Evolutionary conservation across 2,797 vertebrate genomes (phyloP).

Genomic region (Novumbra hubbsi): DNA sequence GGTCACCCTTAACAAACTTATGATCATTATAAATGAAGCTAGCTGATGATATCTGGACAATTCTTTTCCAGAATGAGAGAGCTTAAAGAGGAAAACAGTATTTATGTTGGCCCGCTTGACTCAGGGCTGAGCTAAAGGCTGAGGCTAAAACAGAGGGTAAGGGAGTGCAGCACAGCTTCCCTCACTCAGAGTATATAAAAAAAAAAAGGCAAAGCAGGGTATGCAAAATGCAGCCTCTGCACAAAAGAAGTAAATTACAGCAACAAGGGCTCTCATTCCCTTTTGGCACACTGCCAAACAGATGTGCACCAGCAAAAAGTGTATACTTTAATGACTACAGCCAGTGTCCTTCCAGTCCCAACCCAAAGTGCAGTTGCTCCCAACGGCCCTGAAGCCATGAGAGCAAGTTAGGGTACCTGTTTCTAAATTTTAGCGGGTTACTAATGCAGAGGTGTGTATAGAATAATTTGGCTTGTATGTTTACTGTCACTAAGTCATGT

Average conservation of each 20-base stretch:
- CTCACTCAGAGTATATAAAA: conserved; percentile 5
- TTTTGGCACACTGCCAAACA: conserved; percentile 22
- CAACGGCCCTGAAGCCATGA: neutral
- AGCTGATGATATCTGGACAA: too few species aligned
- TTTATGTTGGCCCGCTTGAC: too few species aligned
- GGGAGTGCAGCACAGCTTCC: conserved; percentile 4
- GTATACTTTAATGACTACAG: neutral
- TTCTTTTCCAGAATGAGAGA: too few species aligned
- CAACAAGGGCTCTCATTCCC: conserved; percentile 8
- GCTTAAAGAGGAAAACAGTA: too few species aligned
- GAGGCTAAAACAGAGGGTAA: too few species aligned
- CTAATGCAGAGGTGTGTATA: too few species aligned
- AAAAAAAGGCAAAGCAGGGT: neutral
- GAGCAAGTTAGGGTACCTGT: conserved; percentile 8
- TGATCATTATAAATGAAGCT: neutral
- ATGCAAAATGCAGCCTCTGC: too few species aligned
- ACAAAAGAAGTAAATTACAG: conserved; percentile 18
- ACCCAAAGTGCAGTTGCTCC: neutral
- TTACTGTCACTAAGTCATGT: too few species aligned
- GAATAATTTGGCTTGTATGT: too few species aligned
- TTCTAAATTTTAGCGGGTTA: conserved; percentile 1
- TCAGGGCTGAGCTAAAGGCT: too few species aligned
- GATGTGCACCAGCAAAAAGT: conserved; percentile 11
- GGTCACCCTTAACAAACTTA: too few species aligned
- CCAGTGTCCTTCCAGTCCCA: neutral